Base-by-base conservation (phyloP, 2,113 vertebrate species). In the Elephas maximus region DNA sequence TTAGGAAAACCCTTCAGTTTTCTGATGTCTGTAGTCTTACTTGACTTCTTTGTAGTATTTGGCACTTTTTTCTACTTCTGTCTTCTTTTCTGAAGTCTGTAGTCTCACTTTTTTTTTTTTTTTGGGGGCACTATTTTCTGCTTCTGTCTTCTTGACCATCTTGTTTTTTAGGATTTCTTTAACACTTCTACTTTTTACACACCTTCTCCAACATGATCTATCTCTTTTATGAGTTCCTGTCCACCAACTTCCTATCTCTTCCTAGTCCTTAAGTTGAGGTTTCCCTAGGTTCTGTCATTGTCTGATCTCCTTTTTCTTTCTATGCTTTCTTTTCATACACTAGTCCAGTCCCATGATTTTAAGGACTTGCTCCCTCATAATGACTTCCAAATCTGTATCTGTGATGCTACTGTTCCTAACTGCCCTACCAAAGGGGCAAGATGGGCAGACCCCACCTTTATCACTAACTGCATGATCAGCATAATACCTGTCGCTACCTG, bases 381-480 rank as follows among this genome's bases (percentile, higher is more conserved):
- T 71, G 41, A 95, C 77, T 96, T 96, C 33, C 57, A 44, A 71
- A 90, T 84, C 24, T 90, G 67, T 77, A 28, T 78, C 33, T 73
- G 69, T 73, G 69, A 73, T 57, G 53, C 53, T 57, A 57, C 53
- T 57, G 11, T 57, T 57, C 3, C 69, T 33, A 69, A 17, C 14
- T 69, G 65, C 65, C 65, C 65, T 69, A 33, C 65, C 7, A 30
- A 30, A 33, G 65, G 63, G 65, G 15, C 65, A 69, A 23, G 73
- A 18, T 37, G 37, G 37, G 73, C 20, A 74, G 10, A 74, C 14
- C 8, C 73, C 37, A 73, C 26, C 30, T 71, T n/a, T 71, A n/a
- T 71, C 33, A n/a, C 69, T 57, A 57, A 57, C 69, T n/a, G 33
- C 5, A 6, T 71, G 69, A 73, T 24, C 37, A 21, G 37, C 73